Base-by-base conservation (phyloP, 2,888 invertebrate genomes). In the Melinopterus prodromus region DNA sequence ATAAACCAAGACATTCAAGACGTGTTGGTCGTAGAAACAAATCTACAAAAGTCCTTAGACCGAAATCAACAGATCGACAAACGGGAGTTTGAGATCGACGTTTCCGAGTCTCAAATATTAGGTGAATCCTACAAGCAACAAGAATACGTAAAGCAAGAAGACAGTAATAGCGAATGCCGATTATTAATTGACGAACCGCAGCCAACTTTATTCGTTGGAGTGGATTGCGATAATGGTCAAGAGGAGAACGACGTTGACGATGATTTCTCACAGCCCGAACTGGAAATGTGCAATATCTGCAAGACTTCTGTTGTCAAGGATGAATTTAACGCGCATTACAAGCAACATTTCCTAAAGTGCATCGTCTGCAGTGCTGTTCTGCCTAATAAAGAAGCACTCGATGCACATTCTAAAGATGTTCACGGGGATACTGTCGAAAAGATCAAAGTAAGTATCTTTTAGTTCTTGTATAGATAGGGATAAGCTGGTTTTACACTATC, bases 361-460 rank as follows among this genome's bases (percentile, higher is more conserved):
- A 82, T 84, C 5, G 81, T 85, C 6, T 92, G 92, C 83, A 88
- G 88, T 74, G 85, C 89, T 36, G 89, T 89, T 78, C 91, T 91
- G 83, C 89, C 89, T 6, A 90, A 88, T 82, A 85, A 89, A 53
- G 90, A 91, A 53, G 87, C 88, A n/a, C 84, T 91, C 9, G 85
- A 86, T 78, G 82, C 83, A 0, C 90, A 90, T 82, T 83, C 86
- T 71, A 88, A 88, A 82, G 86, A 87, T 79, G 84, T 85, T 38
- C 88, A 89, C 82, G 80, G 83, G 16, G 80, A 82, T 12, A 83
- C 71, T 16, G 70, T 79, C 69, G 82, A 82, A 79, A 82, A 83
- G 78, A 77, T 79, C 70, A 84, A 83, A 79, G 83, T 82, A 80
- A 69, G 70, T n/a, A 16, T 35, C 36, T 35, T 70, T 70, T 14